These are phyloP conservation scores for Drosophila murphyi DNA, from an alignment of 1,140 invertebrate genomes.

Conservation along the genomic window DNA sequence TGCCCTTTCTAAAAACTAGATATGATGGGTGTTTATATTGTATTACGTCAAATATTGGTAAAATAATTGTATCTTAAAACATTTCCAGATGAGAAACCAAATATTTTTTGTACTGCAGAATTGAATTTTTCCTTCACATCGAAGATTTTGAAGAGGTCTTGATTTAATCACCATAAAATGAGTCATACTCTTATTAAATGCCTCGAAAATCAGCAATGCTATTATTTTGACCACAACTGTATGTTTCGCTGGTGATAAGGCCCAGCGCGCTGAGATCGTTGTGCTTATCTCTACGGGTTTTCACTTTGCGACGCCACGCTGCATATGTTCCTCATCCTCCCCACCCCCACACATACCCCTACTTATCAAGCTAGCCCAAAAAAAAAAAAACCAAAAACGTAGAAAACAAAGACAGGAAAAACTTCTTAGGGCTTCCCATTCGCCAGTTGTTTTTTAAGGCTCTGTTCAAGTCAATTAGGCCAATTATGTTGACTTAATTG, in stretches of 20 bases:
- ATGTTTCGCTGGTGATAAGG: constrained; percentile 47
- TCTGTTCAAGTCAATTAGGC: constrained; percentile 76
- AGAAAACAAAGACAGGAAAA: not conserved
- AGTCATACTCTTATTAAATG: no score
- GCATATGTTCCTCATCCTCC: constrained; percentile 36
- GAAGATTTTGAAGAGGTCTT: no score
- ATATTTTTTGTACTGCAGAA: no score
- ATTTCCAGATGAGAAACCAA: no score
- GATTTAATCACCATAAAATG: no score
- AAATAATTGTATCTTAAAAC: no score
- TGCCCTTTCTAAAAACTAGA: no score
- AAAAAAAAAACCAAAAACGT: constrained; percentile 5
- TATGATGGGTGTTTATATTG: no score
- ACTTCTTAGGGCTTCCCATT: constrained; percentile 36
- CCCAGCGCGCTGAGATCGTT: constrained; percentile 53
- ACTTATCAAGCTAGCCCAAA: constrained; percentile 5
- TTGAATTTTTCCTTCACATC: no score
- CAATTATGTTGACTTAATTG: constrained; percentile 79
- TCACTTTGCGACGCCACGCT: constrained; percentile 56
- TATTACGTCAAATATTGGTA: no score
- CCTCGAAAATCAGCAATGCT: not conserved
- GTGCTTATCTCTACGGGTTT: constrained; percentile 65
- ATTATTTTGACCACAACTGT: constrained; percentile 3
- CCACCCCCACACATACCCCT: constrained; percentile 1
- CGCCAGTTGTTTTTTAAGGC: constrained; percentile 14